A percentile compares a stretch with the other conserved stretches of the same genome.
Evolutionary conservation across 2,888 invertebrate genomes (phyloP).

Genomic region (Chrysolina americana): DNA sequence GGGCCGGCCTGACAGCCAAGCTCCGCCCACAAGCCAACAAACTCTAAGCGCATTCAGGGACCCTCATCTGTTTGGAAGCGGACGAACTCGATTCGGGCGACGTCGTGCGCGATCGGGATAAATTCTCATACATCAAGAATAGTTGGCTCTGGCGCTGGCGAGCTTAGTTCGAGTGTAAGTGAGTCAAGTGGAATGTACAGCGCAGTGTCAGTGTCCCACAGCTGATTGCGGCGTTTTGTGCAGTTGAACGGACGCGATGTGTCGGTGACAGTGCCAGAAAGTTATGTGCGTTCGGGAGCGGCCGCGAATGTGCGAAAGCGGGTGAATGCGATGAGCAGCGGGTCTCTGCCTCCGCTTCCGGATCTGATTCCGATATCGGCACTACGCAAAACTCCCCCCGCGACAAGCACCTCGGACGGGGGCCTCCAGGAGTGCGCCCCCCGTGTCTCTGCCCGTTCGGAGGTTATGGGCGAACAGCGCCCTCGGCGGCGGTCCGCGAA

Average conservation of each 20-base stretch:
- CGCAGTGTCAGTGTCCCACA: constrained; percentile 45
- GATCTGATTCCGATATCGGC: constrained; percentile 69
- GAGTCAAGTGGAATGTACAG: constrained; percentile 56
- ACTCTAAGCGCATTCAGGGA: constrained; percentile 61
- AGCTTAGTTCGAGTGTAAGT: constrained; percentile 61
- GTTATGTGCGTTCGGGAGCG: constrained; percentile 37
- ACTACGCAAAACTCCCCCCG: constrained; percentile 62
- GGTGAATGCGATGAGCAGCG: constrained; percentile 65
- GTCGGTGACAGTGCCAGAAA: constrained; percentile 20
- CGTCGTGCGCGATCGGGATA: constrained; percentile 58
- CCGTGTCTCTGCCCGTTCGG: constrained; percentile 58
- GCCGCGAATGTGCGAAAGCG: constrained; percentile 53
- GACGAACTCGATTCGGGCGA: constrained; percentile 56
- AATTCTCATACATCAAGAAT: constrained; percentile 65
- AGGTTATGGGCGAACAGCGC: constrained; percentile 69
- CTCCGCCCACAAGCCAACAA: constrained; percentile 64
- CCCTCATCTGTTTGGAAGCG: constrained; percentile 59
- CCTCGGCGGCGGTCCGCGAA: constrained; percentile 65
- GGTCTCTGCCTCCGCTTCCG: constrained; percentile 69
- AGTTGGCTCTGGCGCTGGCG: constrained; percentile 51
- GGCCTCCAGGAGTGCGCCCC: constrained; percentile 61
- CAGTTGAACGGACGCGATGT: constrained; percentile 27
- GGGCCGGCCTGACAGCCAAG: constrained; percentile 52
- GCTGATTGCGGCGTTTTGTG: constrained; percentile 42
- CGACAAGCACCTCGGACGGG: constrained; percentile 53